phyloP scores from a whole-genome alignment of 92 coral and sea anemone species.

The Virgularia gustaviana region DNA sequence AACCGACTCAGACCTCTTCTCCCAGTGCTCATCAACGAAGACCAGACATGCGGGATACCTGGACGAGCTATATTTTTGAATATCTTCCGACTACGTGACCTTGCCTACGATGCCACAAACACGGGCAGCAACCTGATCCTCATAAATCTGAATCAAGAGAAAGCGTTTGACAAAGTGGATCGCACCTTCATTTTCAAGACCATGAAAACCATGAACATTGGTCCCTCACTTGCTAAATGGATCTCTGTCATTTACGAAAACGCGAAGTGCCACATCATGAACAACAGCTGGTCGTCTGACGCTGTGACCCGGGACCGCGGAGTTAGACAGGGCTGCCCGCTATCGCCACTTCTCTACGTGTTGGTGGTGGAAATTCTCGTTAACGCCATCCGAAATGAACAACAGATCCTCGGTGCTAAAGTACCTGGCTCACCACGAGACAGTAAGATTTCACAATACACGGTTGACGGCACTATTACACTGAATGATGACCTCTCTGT shows the following conservation, averaged over 20 bases:
- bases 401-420: background rate
- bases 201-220: conserved; percentile 7
- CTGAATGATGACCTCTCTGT: conserved; percentile 11
- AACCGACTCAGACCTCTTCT: conserved; percentile 25
- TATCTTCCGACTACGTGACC: conserved; percentile 5
- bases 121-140: background rate
- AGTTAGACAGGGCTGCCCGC: conserved; percentile 30
- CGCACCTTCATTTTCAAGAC: background rate
- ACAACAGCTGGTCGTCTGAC: conserved; percentile 23
- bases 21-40: background rate
- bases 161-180: conserved; percentile 40
- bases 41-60: conserved; percentile 37
- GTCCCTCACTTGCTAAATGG: conserved; percentile 20
- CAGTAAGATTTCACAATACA: conserved; percentile 33
- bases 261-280: background rate
- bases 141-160: conserved; percentile 27
- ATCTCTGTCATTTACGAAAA: conserved; percentile 2
- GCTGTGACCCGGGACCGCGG: background rate
- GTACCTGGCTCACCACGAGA: background rate
- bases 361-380: conserved; percentile 1
- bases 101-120: background rate
- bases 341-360: conserved; percentile 18
- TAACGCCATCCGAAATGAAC: background rate
- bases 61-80: conserved; percentile 26
- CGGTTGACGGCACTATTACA: conserved; percentile 24